phyloP scores from a whole-genome alignment of 2,888 invertebrate genomes.

The Erpobdella octoculata region DNA sequence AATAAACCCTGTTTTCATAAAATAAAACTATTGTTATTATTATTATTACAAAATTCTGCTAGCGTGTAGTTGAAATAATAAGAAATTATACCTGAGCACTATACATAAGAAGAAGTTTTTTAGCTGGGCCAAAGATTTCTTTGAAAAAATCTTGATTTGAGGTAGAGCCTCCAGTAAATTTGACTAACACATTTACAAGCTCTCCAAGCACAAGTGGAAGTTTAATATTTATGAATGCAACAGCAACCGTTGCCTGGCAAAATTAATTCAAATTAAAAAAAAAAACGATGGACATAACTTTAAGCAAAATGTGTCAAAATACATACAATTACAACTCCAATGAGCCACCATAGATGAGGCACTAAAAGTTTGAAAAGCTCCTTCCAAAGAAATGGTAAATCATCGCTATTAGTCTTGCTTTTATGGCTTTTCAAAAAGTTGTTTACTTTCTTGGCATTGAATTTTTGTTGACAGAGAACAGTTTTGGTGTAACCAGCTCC shows the following conservation, averaged over 20 bases:
- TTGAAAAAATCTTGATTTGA: conserved; percentile 40
- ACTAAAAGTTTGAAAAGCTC: conserved; percentile 66
- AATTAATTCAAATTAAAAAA: background rate
- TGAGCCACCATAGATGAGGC: conserved; percentile 69
- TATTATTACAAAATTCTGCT: background rate
- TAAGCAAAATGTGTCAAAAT: too few species aligned
- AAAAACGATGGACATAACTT: background rate
- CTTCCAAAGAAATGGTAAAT: conserved; percentile 68
- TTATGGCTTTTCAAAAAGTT: background rate
- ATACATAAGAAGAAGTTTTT: conserved; percentile 64
- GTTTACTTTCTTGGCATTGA: too few species aligned
- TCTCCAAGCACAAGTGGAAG: conserved; percentile 76
- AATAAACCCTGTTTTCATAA: conserved; percentile 62
- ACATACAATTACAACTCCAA: conserved; percentile 46
- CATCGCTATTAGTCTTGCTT: conserved; percentile 38
- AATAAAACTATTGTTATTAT: background rate
- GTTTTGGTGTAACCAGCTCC: background rate
- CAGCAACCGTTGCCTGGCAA: conserved; percentile 72
- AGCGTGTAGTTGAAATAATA: background rate
- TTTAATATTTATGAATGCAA: conserved; percentile 79
- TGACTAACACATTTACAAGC: conserved; percentile 70
- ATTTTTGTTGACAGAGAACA: background rate
- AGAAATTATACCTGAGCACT: conserved; percentile 62
- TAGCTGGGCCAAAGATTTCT: conserved; percentile 59
- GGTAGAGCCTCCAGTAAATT: conserved; percentile 42